Percentiles rank a stretch among this genome's conserved stretches.
Evolutionary conservation across 2,113 vertebrate genomes (phyloP).

Genomic region (Genyomyrus donnyi): DNA sequence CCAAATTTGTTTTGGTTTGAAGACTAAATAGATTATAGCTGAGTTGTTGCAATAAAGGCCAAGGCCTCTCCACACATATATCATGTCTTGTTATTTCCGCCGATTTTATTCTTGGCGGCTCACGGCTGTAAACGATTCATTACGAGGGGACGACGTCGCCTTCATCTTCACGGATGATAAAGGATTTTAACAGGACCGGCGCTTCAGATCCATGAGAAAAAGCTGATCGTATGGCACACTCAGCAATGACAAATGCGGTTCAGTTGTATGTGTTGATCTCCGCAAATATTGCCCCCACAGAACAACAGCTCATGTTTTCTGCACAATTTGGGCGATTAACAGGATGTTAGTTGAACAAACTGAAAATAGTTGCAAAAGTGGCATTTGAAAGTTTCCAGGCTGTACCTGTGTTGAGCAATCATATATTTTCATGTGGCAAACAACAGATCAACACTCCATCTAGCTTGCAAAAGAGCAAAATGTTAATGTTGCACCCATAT

Average conservation of each 20-base stretch:
- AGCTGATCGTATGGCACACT: background rate
- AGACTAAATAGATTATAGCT: constrained; percentile 54
- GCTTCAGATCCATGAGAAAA: background rate
- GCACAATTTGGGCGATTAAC: constrained; percentile 17
- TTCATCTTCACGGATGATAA: constrained; percentile 17
- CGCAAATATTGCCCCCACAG: background rate
- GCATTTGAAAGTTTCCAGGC: constrained; percentile 29
- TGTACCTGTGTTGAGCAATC: constrained; percentile 21
- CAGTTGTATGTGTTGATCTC: background rate
- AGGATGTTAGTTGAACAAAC: constrained; percentile 19
- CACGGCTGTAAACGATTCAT: constrained; percentile 28
- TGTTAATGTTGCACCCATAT: too few species aligned
- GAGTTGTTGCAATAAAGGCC: constrained; percentile 32
- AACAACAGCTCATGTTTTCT: background rate
- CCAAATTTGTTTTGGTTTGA: constrained; percentile 51
- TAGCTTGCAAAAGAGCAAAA: background rate
- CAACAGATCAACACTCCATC: constrained; percentile 1
- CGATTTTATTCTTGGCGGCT: constrained; percentile 31
- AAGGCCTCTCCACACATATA: constrained; percentile 46
- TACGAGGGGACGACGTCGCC: constrained; percentile 12
- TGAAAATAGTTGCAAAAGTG: constrained; percentile 16
- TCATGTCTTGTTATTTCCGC: constrained; percentile 29
- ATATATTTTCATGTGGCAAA: constrained; percentile 23
- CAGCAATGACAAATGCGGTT: background rate
- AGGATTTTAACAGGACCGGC: constrained; percentile 9